Evolutionary conservation across 2,797 vertebrate species (phyloP).

Genomic region (Acridotheres tristis): DNA sequence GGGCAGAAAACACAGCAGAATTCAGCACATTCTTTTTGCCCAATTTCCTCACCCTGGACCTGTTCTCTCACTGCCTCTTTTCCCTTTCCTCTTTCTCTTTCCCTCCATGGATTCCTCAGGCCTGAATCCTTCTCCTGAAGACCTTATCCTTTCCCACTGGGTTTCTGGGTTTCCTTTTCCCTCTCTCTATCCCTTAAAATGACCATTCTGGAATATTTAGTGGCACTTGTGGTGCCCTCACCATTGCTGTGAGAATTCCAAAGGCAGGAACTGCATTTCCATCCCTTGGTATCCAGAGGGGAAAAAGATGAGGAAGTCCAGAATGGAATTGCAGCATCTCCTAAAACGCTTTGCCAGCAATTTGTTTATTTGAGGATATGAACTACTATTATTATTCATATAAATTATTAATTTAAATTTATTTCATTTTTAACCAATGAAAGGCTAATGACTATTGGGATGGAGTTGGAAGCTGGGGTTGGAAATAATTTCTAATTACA

Average conservation of each 20-base stretch:
- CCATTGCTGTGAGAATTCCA: not conserved
- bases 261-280: not conserved
- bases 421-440: not conserved
- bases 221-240: not conserved
- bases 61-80: not conserved
- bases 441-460: not conserved
- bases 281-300: not conserved
- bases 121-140: not conserved
- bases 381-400: not conserved
- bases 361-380: not conserved
- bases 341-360: not conserved
- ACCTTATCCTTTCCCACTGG: not conserved
- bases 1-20: not conserved
- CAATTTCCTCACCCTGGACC: not conserved
- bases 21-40: not conserved
- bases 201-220: not conserved
- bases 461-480: accelerated
- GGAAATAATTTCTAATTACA: not conserved
- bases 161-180: not conserved
- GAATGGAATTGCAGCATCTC: not conserved
- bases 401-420: not conserved
- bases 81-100: not conserved
- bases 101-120: not conserved
- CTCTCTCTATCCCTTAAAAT: not conserved
- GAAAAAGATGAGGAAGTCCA: not conserved